Base-by-base conservation (phyloP, 2,113 vertebrate genomes). In the Solenodon paradoxus region DNA sequence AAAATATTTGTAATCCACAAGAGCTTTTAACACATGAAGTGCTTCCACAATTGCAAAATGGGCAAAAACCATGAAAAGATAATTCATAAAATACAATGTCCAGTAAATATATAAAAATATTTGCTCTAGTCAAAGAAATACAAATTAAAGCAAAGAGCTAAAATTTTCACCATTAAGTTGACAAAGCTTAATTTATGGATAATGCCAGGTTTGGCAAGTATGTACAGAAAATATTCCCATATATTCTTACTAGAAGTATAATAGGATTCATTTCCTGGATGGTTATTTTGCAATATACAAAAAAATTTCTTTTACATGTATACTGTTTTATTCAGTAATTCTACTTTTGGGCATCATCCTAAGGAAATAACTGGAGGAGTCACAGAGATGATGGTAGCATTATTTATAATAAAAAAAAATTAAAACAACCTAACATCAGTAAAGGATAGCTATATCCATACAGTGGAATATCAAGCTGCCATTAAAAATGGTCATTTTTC, bases 341-440 rank as follows among this genome's bases (percentile, higher is more conserved):
- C 81, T 13, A 47, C 20, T 87, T 66, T 51, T 75, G 19, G 22
- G 42, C 2, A 17, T 72, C 74, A 51, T 57, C 10, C 40, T 85
- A 80, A 90, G 17, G 49, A 85, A 72, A 53, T 28, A 80, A 30
- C 12, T 19, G 22, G 22, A 69, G 45, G 74, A 85, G 17, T 77
- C 51, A 69, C 68, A 82, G 71, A 81, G 63, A 15, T 40, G 9
- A 69, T 13, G 66, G 4, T 59, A 61, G 63, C 22, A 74, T 26
- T 53, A 9, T 57, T 89, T 72, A 72, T 49, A 84, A 77, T 77
- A 84, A 63, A 68, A 22, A 93, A 92, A 90, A 78, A 87, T 35
- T 88, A 63, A 55, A 94, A 32, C 35, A 87, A 53, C 3, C 7
- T 75, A 28, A 5, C 19, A 64, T 40, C 35, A 71, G 63, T 19